A percentile compares a stretch with the other conserved stretches of the same genome.
These are phyloP conservation scores for Trachelus stipa DNA, from an alignment of 2,888 invertebrate species.

Conservation along the genomic window DNA sequence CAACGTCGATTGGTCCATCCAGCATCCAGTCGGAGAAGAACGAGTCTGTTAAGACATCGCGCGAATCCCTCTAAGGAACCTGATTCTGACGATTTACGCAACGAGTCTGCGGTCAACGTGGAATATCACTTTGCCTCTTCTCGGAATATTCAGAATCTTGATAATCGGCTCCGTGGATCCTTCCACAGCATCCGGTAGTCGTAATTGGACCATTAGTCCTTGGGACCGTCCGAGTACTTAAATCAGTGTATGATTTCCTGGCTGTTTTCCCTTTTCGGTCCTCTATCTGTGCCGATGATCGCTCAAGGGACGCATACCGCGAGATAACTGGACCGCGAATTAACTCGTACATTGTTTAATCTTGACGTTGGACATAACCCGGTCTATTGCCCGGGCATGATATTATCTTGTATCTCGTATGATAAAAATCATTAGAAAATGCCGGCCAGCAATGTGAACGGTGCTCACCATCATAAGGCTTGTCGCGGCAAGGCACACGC, in stretches of 20 bases:
- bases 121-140: neutral
- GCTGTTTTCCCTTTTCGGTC: neutral
- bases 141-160: neutral
- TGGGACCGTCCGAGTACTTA: neutral
- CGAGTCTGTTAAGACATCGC: neutral
- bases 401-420: neutral
- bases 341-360: neutral
- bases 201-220: neutral
- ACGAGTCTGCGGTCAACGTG: neutral
- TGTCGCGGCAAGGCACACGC: slow-evolving; percentile 84
- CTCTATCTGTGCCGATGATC: neutral
- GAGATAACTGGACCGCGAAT: neutral
- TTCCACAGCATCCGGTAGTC: neutral
- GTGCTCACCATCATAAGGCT: slow-evolving; percentile 75
- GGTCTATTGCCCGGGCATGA: neutral
- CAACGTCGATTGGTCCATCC: neutral
- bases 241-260: neutral
- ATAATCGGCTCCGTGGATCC: neutral
- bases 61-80: neutral
- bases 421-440: slow-evolving; percentile 26
- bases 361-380: neutral
- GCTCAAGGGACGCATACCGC: neutral
- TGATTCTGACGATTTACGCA: neutral
- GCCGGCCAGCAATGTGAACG: slow-evolving; percentile 69
- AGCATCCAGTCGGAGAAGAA: neutral